A percentile compares a stretch with the other conserved stretches of the same genome.
Conservation (phyloP, 2,797 vertebrate genomes). For the Eulemur coronatus region DNA sequence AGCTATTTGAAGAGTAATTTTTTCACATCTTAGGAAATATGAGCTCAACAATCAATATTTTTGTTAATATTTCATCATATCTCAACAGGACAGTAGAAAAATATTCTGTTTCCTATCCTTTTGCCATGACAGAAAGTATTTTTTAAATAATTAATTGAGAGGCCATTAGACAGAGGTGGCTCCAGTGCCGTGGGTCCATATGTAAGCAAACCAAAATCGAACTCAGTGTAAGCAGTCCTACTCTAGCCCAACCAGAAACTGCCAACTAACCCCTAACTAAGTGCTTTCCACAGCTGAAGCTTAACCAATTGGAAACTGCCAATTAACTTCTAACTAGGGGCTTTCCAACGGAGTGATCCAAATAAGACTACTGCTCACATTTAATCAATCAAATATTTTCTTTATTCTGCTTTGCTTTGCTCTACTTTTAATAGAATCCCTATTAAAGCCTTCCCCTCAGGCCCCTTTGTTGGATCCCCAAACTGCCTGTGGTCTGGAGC, state of each 20-base stretch:
- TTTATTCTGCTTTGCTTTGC: not conserved
- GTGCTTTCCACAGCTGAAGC: not conserved
- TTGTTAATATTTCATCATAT: not conserved
- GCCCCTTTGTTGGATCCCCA: not conserved
- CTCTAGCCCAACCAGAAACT: not conserved
- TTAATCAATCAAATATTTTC: not conserved
- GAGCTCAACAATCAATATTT: not conserved
- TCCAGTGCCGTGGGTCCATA: not conserved
- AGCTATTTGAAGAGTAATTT: not conserved
- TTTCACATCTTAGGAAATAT: not conserved
- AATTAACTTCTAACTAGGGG: not conserved
- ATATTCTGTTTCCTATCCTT: not conserved
- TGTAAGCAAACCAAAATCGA: not conserved
- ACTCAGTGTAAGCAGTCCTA: not conserved
- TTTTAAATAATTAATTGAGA: not conserved
- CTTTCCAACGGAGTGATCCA: not conserved
- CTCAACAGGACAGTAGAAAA: not conserved
- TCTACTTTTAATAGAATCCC: not conserved
- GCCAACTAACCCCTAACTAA: not conserved
- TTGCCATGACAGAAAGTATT: not conserved
- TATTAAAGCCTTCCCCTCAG: not conserved
- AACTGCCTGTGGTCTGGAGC: not conserved
- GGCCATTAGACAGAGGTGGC: not conserved
- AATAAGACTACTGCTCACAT: not conserved
- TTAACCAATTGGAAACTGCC: not conserved